phyloP scores from a whole-genome alignment of 92 coral and sea anemone genomes.

The Epizoanthus illoricatus region DNA sequence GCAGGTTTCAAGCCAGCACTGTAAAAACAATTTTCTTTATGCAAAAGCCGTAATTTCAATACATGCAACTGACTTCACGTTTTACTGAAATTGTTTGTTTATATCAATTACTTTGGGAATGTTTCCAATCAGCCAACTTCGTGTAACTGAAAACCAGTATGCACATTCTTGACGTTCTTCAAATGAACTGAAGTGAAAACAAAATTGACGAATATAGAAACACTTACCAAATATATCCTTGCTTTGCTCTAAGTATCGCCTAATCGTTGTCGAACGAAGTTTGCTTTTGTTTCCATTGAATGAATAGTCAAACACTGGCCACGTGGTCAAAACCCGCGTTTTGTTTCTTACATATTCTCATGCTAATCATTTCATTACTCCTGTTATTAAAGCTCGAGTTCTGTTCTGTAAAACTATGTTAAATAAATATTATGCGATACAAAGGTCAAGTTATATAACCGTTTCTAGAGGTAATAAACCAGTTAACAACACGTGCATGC shows the following conservation, averaged over 20 bases:
- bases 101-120: background rate
- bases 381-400: constrained; percentile 25
- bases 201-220: background rate
- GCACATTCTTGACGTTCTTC: background rate
- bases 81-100: background rate
- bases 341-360: constrained; percentile 28
- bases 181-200: background rate
- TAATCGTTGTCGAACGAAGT: constrained; percentile 22
- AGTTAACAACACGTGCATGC: constrained; percentile 24
- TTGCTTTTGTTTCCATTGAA: constrained; percentile 16
- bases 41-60: background rate
- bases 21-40: background rate
- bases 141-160: background rate
- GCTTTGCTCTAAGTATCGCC: constrained; percentile 28
- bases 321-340: constrained; percentile 20
- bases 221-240: background rate
- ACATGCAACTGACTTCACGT: background rate
- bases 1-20: background rate
- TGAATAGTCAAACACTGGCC: constrained; percentile 29
- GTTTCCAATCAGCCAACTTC: background rate
- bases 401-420: constrained; percentile 34
- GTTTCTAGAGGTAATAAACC: constrained; percentile 20
- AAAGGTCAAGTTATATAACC: constrained; percentile 38
- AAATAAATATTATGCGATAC: constrained; percentile 33
- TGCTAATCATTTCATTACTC: constrained; percentile 15